Percentiles rank a stretch among this genome's conserved stretches.
Evolutionary conservation across 2,888 invertebrate species (phyloP).

Genomic region (Caenorhabditis sp.): DNA sequence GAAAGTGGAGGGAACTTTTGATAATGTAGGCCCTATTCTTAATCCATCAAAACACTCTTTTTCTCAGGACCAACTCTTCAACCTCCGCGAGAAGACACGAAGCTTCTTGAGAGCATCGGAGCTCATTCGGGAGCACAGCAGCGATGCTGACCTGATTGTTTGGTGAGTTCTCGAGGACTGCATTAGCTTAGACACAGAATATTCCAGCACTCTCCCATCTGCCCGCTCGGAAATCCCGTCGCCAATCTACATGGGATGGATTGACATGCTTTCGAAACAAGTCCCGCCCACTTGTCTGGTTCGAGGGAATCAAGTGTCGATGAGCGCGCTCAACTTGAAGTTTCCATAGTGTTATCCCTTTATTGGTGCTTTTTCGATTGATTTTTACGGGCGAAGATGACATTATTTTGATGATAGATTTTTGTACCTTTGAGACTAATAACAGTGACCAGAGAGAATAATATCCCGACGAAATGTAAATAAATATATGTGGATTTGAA

Average conservation of each 20-base stretch:
- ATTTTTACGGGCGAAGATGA: constrained; percentile 13
- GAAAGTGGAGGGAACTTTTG: constrained; percentile 49
- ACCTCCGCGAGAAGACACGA: constrained; percentile 61
- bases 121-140: constrained; percentile 56
- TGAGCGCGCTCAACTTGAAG: constrained; percentile 49
- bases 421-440: neutral
- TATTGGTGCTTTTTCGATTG: neutral
- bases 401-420: neutral
- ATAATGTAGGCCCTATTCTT: constrained; percentile 30
- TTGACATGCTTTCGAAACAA: constrained; percentile 59
- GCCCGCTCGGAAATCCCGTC: constrained; percentile 63
- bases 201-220: constrained; percentile 62
- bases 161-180: too few species aligned
- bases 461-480: neutral
- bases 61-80: constrained; percentile 61
- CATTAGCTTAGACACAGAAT: too few species aligned
- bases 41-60: neutral
- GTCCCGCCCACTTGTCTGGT: constrained; percentile 56
- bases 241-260: constrained; percentile 63
- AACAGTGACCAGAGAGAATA: neutral
- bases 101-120: constrained; percentile 62
- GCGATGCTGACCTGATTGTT: constrained; percentile 62
- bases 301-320: constrained; percentile 64
- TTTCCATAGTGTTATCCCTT: constrained; percentile 37
- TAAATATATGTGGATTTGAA: neutral